Conservation (phyloP, 2,888 invertebrate species). For the Hypselothyrea guttata region DNA sequence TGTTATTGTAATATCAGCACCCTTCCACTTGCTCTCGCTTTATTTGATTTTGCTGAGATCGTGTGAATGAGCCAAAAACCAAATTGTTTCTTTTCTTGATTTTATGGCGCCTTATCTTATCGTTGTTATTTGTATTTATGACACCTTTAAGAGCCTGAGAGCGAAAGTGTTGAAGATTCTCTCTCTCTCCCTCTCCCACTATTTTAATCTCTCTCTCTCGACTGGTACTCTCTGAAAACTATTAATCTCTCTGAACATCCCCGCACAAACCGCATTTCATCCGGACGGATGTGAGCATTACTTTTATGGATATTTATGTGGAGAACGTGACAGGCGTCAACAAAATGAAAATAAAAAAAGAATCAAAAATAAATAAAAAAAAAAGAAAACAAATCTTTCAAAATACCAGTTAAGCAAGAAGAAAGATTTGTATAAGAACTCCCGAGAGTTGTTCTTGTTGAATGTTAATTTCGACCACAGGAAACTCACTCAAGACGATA, state of each 20-base stretch:
- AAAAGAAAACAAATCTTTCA: conserved; percentile 22
- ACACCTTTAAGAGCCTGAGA: conserved; percentile 40
- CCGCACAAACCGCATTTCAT: conserved; percentile 62
- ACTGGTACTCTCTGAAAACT: conserved; percentile 4
- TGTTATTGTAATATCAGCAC: not conserved
- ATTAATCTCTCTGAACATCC: conserved; percentile 43
- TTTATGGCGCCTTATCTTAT: conserved; percentile 62
- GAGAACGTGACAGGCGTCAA: conserved; percentile 69
- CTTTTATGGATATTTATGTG: conserved; percentile 78
- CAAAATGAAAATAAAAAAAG: conserved; percentile 15
- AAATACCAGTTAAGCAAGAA: conserved; percentile 14
- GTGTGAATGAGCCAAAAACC: conserved; percentile 57
- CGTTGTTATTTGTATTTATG: conserved; percentile 60
- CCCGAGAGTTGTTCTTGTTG: conserved; percentile 24
- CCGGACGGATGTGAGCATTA: conserved; percentile 77
- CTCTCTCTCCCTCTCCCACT: conserved; percentile 4
- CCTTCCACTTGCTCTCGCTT: conserved; percentile 22
- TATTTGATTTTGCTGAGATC: conserved; percentile 63
- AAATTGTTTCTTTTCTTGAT: not conserved
- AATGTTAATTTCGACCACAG: conserved; percentile 55
- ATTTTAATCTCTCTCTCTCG: not conserved
- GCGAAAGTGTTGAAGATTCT: conserved; percentile 60
- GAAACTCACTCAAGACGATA: conserved; percentile 43
- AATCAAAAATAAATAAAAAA: conserved; percentile 9
- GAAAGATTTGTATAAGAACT: conserved; percentile 14